Conservation (phyloP, 2,888 invertebrate genomes). For the Drosophila conformis region DNA sequence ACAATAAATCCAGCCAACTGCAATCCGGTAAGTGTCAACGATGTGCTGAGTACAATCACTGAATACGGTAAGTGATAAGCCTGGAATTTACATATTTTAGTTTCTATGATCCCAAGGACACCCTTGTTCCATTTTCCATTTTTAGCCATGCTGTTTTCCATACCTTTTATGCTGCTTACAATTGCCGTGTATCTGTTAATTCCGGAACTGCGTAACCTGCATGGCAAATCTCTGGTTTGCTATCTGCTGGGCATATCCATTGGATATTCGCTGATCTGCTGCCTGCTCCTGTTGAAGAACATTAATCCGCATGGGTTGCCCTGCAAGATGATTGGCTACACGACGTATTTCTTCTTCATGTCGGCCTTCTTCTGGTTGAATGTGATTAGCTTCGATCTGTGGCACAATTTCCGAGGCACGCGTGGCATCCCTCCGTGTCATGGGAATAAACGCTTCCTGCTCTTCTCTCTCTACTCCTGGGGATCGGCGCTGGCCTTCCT, state of each 20-base stretch:
- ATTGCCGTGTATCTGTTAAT: slow-evolving; percentile 90
- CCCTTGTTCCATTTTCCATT: not conserved
- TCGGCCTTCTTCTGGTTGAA: slow-evolving; percentile 94
- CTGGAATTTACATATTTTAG: not conserved
- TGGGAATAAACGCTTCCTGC: slow-evolving; percentile 82
- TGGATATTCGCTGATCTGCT: slow-evolving; percentile 87
- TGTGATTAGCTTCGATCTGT: slow-evolving; percentile 94
- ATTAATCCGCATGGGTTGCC: slow-evolving; percentile 39
- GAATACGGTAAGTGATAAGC: slow-evolving; percentile 71
- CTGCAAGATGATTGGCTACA: slow-evolving; percentile 86
- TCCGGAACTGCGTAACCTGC: slow-evolving; percentile 90
- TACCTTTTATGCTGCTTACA: slow-evolving; percentile 90
- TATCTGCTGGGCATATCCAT: slow-evolving; percentile 89
- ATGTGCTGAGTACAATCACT: slow-evolving; percentile 77
- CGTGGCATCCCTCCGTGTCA: slow-evolving; percentile 78
- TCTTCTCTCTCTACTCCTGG: slow-evolving; percentile 84
- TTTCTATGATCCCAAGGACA: not conserved
- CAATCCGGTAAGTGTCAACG: slow-evolving; percentile 52
- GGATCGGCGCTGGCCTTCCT: slow-evolving; percentile 79
- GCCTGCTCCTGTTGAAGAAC: slow-evolving; percentile 56
- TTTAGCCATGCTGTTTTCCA: slow-evolving; percentile 89
- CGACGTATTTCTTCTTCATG: slow-evolving; percentile 91
- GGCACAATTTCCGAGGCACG: slow-evolving; percentile 87
- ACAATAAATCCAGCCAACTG: slow-evolving; percentile 82
- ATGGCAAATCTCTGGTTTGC: slow-evolving; percentile 91